phyloP scores from a whole-genome alignment of 2,888 invertebrate species.

The Oscheius sp. region DNA sequence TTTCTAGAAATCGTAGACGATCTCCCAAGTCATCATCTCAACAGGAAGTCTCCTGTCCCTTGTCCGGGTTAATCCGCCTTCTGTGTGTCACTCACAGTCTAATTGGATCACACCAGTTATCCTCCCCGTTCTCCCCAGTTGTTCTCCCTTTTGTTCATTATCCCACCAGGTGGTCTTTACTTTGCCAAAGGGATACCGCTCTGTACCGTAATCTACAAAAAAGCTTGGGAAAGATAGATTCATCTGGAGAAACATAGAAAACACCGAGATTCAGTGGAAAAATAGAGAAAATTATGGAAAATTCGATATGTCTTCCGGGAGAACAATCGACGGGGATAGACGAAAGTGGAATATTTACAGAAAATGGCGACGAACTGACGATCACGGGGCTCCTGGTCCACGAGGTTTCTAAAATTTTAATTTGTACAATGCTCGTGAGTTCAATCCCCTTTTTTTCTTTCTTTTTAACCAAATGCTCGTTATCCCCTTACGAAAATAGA shows the following conservation, averaged over 20 bases:
- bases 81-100: conserved; percentile 20
- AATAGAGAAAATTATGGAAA: neutral
- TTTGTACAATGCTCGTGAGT: neutral
- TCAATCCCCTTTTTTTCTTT: too few species aligned
- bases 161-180: conserved; percentile 10
- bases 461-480: neutral
- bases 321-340: neutral
- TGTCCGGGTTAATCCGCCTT: conserved; percentile 8
- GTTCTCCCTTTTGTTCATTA: conserved; percentile 16
- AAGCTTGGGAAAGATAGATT: conserved; percentile 9
- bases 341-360: neutral
- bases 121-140: too few species aligned
- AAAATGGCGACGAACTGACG: neutral
- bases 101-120: conserved; percentile 11
- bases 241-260: neutral
- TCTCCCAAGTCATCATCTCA: neutral
- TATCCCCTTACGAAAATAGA: conserved; percentile 23
- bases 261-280: neutral
- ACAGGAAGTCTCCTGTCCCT: conserved; percentile 5
- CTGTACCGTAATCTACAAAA: neutral
- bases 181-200: neutral
- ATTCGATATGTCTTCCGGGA: neutral
- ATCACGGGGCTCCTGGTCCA: conserved; percentile 9
- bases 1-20: too few species aligned
- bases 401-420: conserved; percentile 25